Evolutionary conservation across 2,113 vertebrate genomes (phyloP).

Genomic region (Salminus brasiliensis): DNA sequence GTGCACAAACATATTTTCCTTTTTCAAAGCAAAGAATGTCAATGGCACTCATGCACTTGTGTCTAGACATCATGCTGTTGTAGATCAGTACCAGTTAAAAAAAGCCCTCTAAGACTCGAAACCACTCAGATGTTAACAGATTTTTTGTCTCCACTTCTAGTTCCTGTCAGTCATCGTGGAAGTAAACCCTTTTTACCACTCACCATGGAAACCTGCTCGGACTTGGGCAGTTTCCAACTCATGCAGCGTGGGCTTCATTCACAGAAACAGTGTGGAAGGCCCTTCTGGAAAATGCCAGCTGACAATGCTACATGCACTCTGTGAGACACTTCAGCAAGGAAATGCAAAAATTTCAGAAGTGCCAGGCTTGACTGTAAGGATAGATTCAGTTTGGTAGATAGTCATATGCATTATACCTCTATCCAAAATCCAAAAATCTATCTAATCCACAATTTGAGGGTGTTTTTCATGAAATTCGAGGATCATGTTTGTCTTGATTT

Average conservation of each 20-base stretch:
- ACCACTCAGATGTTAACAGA: slow-evolving; percentile 17
- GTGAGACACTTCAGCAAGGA: neutral
- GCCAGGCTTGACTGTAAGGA: neutral
- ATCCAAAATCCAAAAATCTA: neutral
- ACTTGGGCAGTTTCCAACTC: slow-evolving; percentile 39
- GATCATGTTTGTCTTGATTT: neutral
- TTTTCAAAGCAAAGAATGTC: neutral
- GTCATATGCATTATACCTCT: neutral
- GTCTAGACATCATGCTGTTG: neutral
- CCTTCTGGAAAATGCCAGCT: slow-evolving; percentile 26
- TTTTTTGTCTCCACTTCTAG: slow-evolving; percentile 12
- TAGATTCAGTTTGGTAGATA: neutral
- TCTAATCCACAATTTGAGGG: too few species aligned
- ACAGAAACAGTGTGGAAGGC: slow-evolving; percentile 35
- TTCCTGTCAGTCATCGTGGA: slow-evolving; percentile 43
- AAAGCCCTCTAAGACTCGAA: neutral
- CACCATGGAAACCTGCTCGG: slow-evolving; percentile 57
- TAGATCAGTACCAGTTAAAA: neutral
- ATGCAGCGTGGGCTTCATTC: slow-evolving; percentile 43
- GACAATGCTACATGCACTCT: neutral
- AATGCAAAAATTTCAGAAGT: neutral
- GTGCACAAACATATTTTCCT: neutral
- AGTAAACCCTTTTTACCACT: slow-evolving; percentile 41
- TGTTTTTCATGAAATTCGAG: neutral
- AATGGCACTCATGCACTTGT: neutral